Evolutionary conservation across 1,140 invertebrate species (phyloP), one percentile per base, ranked within the genome.

Genomic region (Hycleus cichorii): DNA sequence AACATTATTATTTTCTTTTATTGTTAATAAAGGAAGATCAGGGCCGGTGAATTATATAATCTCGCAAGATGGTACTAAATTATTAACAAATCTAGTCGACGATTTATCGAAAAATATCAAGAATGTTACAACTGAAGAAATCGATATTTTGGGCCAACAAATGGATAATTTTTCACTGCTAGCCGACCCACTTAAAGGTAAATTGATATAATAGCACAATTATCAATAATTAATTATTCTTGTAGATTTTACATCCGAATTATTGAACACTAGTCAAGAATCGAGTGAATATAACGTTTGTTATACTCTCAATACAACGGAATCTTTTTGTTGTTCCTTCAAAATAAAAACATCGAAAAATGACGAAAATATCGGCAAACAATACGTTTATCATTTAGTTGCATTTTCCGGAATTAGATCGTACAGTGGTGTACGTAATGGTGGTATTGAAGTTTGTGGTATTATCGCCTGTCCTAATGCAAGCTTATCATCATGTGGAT

Each of bases 321-420:
- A 18, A 40, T 39, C 26, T 11, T 49, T 62, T 25, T 62, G 60
- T 53, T 62, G 60, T 46, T 12, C 58, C 5, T 62, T 62, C 39
- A 24, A 52, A 8, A 8, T 63, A 8, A 46, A 46, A 10, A 39
- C 45, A 18, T 26, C 10, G 2, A 10, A 7, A 6, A 4, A 4
- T n/a, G 11, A 27, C 24, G 5, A 24, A 12, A 39, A 38, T 2
- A 39, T 7, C 10, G 26, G 39, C 3, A 45, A 60, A 25, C 11
- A 18, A 10, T 69, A 71, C 45, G 32, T 58, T 12, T 77, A 78
- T 59, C 65, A 71, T 39, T 52, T 75, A 11, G 74, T 76, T 0
- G 77, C 74, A 3, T 81, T 76, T 58, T 73, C 76, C 39, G 81
- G 80, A 0, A 59, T 75, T 0, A 72, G 78, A 7, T 65, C 69